Evolutionary conservation across 2,888 invertebrate genomes (phyloP).

Genomic region (Rhingia rostrata): DNA sequence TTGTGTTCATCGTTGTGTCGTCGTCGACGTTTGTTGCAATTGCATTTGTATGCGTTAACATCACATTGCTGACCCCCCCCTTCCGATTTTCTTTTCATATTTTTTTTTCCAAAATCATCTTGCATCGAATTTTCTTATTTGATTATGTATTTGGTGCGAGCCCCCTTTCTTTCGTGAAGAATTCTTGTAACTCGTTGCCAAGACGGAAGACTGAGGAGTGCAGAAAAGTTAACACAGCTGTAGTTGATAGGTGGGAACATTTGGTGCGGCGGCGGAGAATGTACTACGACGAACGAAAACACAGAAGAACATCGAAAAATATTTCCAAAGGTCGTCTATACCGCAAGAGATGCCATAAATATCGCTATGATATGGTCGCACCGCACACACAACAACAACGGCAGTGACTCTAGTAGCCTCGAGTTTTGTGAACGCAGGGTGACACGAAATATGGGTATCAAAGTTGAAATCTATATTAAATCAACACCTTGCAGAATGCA

Average conservation of each 20-base stretch:
- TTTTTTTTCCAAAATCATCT: conserved; percentile 40
- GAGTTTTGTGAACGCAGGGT: conserved; percentile 53
- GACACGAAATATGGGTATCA: conserved; percentile 23
- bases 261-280: neutral
- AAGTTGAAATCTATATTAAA: neutral
- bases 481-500: neutral
- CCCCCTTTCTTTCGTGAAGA: conserved; percentile 24
- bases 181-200: neutral
- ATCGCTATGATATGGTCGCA: conserved; percentile 50
- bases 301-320: conserved; percentile 67
- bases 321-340: conserved; percentile 74
- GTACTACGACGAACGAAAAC: conserved; percentile 44
- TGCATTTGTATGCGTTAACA: conserved; percentile 69
- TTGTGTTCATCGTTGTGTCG: conserved; percentile 18
- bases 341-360: conserved; percentile 60
- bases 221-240: conserved; percentile 17
- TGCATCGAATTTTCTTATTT: conserved; percentile 44
- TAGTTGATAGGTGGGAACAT: neutral
- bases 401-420: conserved; percentile 31
- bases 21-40: conserved; percentile 24
- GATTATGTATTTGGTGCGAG: conserved; percentile 19
- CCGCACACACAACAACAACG: conserved; percentile 38
- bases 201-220: neutral
- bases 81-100: conserved; percentile 9
- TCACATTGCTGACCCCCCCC: conserved; percentile 5